phyloP scores from a whole-genome alignment of 1,140 invertebrate species.

The Sesamia nonagrioides region DNA sequence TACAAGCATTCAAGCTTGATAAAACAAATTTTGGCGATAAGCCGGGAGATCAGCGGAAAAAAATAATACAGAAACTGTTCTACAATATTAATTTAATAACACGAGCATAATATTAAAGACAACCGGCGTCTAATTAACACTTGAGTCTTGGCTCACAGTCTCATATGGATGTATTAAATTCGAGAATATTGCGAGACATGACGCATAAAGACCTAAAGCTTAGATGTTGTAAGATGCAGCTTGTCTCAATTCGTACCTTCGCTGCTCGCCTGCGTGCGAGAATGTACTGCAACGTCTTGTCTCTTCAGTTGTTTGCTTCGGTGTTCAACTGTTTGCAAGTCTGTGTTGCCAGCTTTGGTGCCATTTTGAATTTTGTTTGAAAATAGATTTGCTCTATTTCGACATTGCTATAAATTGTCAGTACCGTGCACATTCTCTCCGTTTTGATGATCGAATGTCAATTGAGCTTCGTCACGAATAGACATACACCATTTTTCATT shows the following conservation, averaged over 20 bases:
- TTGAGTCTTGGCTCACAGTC: not conserved
- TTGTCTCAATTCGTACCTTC: no score
- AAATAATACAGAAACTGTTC: not conserved
- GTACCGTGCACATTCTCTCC: not conserved
- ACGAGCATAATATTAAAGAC: not conserved
- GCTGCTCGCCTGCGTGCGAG: no score
- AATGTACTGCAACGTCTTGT: not conserved
- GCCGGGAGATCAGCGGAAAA: not conserved
- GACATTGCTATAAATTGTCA: not conserved
- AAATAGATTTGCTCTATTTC: not conserved
- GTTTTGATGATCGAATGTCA: constrained; percentile 3
- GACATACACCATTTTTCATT: not conserved
- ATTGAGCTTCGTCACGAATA: not conserved
- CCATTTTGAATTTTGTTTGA: not conserved
- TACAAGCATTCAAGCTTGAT: not conserved
- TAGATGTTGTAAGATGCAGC: not conserved
- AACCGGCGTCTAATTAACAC: not conserved
- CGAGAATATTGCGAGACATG: not conserved
- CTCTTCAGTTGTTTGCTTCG: not conserved
- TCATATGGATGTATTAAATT: not conserved
- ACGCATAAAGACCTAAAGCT: no score
- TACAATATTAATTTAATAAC: not conserved
- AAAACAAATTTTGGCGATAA: not conserved
- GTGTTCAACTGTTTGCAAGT: no score
- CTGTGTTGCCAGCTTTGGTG: no score